phyloP scores from a whole-genome alignment of 1,140 invertebrate species.

The Vanessa atalanta region DNA sequence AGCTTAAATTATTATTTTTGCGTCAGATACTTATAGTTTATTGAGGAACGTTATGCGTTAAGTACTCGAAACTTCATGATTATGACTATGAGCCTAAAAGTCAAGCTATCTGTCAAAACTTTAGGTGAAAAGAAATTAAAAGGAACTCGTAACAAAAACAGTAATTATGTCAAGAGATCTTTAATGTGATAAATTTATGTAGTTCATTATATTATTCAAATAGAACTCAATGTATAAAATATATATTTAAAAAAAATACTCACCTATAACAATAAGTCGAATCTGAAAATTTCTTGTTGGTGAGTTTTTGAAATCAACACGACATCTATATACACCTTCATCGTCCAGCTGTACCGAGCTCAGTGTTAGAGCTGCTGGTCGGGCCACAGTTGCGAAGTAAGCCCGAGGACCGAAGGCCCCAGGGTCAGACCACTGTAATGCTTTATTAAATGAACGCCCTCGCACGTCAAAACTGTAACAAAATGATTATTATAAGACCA shows the following conservation, averaged over 20 bases:
- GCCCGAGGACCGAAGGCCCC: conserved; percentile 89
- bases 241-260: background rate
- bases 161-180: no score
- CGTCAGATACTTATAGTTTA: no score
- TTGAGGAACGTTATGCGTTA: no score
- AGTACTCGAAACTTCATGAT: no score
- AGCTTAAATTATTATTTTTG: no score
- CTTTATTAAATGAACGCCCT: conserved; percentile 88
- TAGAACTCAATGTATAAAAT: background rate
- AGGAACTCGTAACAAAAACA: no score
- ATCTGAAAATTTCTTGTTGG: conserved; percentile 94
- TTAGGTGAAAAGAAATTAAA: no score
- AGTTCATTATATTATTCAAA: no score
- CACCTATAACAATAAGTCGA: conserved; percentile 94
- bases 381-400: conserved; percentile 87
- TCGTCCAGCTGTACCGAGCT: conserved; percentile 90
- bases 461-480: conserved; percentile 89
- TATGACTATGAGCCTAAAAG: no score
- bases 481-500: conserved; percentile 37
- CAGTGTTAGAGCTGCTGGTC: conserved; percentile 89
- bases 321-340: conserved; percentile 91
- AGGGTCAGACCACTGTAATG: conserved; percentile 89
- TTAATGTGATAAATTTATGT: no score
- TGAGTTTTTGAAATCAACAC: conserved; percentile 94
- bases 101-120: no score